Evolutionary conservation across 2,113 vertebrate genomes (phyloP).

Genomic region (Lasiurus borealis): DNA sequence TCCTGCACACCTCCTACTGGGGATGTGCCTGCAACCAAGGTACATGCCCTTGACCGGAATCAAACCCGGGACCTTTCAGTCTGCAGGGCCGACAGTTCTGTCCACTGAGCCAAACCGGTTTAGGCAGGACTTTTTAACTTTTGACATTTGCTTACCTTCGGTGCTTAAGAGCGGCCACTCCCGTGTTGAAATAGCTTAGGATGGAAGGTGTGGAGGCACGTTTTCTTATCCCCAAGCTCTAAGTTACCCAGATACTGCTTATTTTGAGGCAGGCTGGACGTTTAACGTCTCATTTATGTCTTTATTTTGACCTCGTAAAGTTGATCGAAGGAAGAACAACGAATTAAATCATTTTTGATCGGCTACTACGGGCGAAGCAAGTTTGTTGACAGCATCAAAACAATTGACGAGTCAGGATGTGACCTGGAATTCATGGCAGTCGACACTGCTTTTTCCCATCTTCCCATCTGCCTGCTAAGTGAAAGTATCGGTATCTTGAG

Average conservation of each 20-base stretch:
- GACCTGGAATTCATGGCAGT: not conserved
- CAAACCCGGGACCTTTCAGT: too few species aligned
- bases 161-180: not conserved
- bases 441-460: not conserved
- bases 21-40: too few species aligned
- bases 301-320: constrained; percentile 57
- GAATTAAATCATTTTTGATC: constrained; percentile 28
- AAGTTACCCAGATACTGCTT: not conserved
- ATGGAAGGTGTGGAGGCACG: not conserved
- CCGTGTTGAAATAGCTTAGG: not conserved
- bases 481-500: constrained; percentile 48
- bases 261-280: constrained; percentile 3
- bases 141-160: not conserved
- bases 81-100: too few species aligned
- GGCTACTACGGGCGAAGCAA: not conserved
- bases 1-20: too few species aligned
- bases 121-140: too few species aligned
- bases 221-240: not conserved
- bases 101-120: too few species aligned
- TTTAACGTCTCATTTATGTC: constrained; percentile 22
- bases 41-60: too few species aligned
- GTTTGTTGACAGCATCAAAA: constrained; percentile 49
- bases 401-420: not conserved
- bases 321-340: constrained; percentile 38
- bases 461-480: constrained; percentile 43